phyloP scores from a whole-genome alignment of 2,797 vertebrate genomes.

The Macroramphosus scolopax region DNA sequence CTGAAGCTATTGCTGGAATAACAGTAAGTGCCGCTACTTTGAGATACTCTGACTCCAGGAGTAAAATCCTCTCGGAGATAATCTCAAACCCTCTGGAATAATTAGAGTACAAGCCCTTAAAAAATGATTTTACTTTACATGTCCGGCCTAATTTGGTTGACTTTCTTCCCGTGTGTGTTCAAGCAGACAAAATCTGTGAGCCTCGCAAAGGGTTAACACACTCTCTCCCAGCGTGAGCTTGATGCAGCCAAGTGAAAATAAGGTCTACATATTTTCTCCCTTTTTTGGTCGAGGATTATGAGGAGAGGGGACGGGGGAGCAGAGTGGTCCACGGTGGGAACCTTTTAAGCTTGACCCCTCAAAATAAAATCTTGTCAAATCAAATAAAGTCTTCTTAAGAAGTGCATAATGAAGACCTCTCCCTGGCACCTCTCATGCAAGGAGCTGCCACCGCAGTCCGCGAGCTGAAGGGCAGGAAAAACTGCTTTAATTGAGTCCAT shows the following conservation, averaged over 20 bases:
- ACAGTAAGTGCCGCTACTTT: slow-evolving; percentile 31
- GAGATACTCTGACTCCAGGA: slow-evolving; percentile 17
- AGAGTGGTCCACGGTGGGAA: slow-evolving; percentile 28
- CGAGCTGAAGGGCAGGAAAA: slow-evolving; percentile 47
- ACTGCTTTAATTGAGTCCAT: slow-evolving; percentile 68
- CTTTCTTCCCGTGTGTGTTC: not conserved
- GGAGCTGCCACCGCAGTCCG: slow-evolving; percentile 34
- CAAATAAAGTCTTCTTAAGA: slow-evolving; percentile 71
- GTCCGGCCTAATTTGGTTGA: slow-evolving; percentile 1
- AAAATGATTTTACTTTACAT: slow-evolving; percentile 14
- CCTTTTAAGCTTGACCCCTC: slow-evolving; percentile 64
- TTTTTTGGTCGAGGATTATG: slow-evolving; percentile 74
- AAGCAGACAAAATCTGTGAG: slow-evolving; percentile 1
- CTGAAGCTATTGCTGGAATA: slow-evolving; percentile 38
- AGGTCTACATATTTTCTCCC: slow-evolving; percentile 67
- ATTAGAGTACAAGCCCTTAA: slow-evolving; percentile 42
- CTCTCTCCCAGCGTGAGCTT: slow-evolving; percentile 44
- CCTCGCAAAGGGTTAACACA: slow-evolving; percentile 59
- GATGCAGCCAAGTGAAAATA: slow-evolving; percentile 69
- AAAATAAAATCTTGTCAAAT: slow-evolving; percentile 77
- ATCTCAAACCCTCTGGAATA: slow-evolving; percentile 28
- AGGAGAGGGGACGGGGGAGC: slow-evolving; percentile 15
- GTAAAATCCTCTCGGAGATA: slow-evolving; percentile 30
- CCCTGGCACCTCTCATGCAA: slow-evolving; percentile 47
- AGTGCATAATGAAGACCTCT: slow-evolving; percentile 68